Evolutionary conservation across 2,888 invertebrate species (phyloP), one percentile per base, ranked within the genome.

Genomic region (Drosophila helvetica): DNA sequence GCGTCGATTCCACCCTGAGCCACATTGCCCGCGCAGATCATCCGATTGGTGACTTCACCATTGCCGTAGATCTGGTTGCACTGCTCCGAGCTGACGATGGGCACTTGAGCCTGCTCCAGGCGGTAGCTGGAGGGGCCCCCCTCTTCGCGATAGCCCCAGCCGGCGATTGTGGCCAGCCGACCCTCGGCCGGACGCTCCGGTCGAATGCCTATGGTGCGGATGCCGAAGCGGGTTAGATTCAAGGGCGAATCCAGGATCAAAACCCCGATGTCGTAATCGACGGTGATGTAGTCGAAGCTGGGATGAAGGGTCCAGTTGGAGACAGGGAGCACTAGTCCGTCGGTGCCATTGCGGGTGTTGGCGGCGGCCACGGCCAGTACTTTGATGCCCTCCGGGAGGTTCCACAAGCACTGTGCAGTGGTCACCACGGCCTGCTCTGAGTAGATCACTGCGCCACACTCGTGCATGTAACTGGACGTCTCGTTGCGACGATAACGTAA

Each of bases 91-190:
- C 90, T 92, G 0, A 94, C 92, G 78, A 93, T 93, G 0, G 93
- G 92, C 1, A 94, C 92, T 10, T 91, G 57, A 0, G 93, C 93
- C 63, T 91, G 93, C 86, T 94, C 93, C n/a, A 93, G 81, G 8
- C 67, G 30, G 9, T 71, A 66, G 6, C 86, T 83, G 0, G 87
- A 86, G 3, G 86, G 80, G 12, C 90, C 86, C 60, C 76, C 65
- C 60, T 90, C 90, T 51, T 83, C 79, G 3, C 82, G 83, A 61
- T 90, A 89, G 15, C 92, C 92, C 92, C 92, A 92, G 38, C 92
- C 92, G 5, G 81, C 74, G 0, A 91, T 85, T 0, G 74, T 74
- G 7, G 75, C 89, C 15, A 78, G 46, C 12, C 74, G 79, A 1
- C 89, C 90, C 0, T 53, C 57, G 0, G 76, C 73, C 1, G 91